Base-by-base conservation (phyloP, 2,797 vertebrate species). In the Heterohyrax brucei region DNA sequence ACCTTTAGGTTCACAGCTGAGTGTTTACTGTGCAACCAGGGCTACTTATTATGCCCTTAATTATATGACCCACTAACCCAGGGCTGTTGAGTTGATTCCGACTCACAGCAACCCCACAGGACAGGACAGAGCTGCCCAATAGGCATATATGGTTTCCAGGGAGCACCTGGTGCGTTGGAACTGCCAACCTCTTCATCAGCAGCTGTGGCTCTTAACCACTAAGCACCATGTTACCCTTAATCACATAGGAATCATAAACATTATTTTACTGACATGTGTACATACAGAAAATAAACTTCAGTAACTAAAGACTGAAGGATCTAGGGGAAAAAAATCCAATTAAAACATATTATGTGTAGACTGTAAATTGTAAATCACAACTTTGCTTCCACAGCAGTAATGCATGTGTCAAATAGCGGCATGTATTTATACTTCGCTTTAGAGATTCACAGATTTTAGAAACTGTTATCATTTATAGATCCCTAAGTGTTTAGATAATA, bases 221-320 rank as follows among this genome's bases (percentile, higher is more conserved):
- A 39, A 39, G 39, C 39, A 39, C 39, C 39, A 39, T 39, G 39
- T 2, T 39, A 39, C 39, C 39, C 53, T 94, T 95, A 83, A 80
- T 94, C 96, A 93, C 83, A 77, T 72, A 1, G 22, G 93, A 95
- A 94, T 93, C n/a, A 87, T 39, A 93, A 66, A 94, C 76, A 95
- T 39, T 77, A 80, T 89, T 39, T 76, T 86, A 39, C 66, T 92
- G 84, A 48, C 12, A 79, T 53, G 85, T 14, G 39, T 64, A 53
- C 53, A 19, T 26, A 75, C 18, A 61, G 59, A 91, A 96, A 86
- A 82, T 82, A 89, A 78, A 53, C 76, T 61, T 87, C 5, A 83
- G 9, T 75, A 85, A 76, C 7, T 48, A 4, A 92, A 76, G 39
- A 77, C 7, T 19, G 77, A 77, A 76, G 7, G 12, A 80, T 48